phyloP scores from a whole-genome alignment of 2,797 vertebrate genomes.

The Danio albolineatus region DNA sequence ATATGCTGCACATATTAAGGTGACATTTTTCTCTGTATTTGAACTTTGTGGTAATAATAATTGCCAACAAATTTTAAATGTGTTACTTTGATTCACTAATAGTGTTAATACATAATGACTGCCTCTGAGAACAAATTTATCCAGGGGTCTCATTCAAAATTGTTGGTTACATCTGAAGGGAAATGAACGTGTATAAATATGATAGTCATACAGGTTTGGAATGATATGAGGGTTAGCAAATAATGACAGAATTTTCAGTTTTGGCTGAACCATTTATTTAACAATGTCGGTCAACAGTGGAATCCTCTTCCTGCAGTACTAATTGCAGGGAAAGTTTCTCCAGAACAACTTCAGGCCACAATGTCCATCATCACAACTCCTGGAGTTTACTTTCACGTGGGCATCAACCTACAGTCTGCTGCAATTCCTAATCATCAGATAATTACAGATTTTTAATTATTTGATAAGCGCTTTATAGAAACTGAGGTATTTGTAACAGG shows the following conservation, averaged over 20 bases:
- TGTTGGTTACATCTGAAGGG: background rate
- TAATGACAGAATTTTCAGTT: no score
- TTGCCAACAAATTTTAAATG: background rate
- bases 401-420: background rate
- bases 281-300: background rate
- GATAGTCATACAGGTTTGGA: background rate
- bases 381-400: background rate
- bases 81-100: conserved; percentile 1
- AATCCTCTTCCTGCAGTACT: background rate
- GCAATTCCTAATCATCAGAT: no score
- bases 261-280: background rate
- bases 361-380: background rate
- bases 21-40: background rate
- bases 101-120: conserved; percentile 3
- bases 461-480: background rate
- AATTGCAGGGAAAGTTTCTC: background rate
- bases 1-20: background rate
- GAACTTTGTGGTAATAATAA: background rate
- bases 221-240: no score
- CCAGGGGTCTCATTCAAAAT: background rate
- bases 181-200: background rate
- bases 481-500: background rate
- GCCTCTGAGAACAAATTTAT: background rate
- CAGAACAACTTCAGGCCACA: background rate
- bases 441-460: conserved; percentile 1